A percentile compares a stretch with the other conserved stretches of the same genome.
These are phyloP conservation scores for Aplochiton taeniatus DNA, from an alignment of 2,797 vertebrate genomes.

Conservation along the genomic window DNA sequence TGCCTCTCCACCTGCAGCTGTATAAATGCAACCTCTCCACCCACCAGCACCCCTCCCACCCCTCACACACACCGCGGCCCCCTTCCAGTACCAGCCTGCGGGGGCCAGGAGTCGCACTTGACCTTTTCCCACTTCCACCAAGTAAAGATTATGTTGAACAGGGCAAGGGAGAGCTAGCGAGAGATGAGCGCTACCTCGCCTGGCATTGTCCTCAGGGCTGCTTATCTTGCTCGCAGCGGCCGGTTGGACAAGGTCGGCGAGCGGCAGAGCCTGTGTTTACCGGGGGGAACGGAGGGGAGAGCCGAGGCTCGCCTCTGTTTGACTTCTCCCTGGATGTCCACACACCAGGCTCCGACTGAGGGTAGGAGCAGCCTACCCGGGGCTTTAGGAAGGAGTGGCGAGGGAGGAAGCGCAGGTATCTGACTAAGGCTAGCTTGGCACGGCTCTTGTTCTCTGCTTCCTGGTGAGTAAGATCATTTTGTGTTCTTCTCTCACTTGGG, in stretches of 20 bases:
- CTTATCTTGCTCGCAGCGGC: conserved; percentile 64
- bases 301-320: conserved; percentile 27
- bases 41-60: conserved; percentile 6
- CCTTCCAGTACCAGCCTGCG: not conserved
- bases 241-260: conserved; percentile 66
- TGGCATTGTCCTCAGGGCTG: conserved; percentile 64
- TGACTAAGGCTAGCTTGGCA: conserved; percentile 14
- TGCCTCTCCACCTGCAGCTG: conserved; percentile 51
- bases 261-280: conserved; percentile 57
- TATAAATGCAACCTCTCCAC: conserved; percentile 39
- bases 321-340: conserved; percentile 20
- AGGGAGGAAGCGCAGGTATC: conserved; percentile 25
- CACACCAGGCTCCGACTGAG: no score
- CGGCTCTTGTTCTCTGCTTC: conserved; percentile 50
- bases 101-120: conserved; percentile 55
- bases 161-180: conserved; percentile 12
- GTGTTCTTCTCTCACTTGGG: conserved; percentile 40
- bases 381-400: not conserved
- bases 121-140: conserved; percentile 56
- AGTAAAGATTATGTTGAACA: conserved; percentile 66
- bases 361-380: no score
- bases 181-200: conserved; percentile 32
- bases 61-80: not conserved
- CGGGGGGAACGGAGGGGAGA: not conserved
- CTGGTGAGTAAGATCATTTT: conserved; percentile 39